These are phyloP conservation scores for Nettapus auritus DNA, from an alignment of 2,113 vertebrate species.

Conservation along the genomic window DNA sequence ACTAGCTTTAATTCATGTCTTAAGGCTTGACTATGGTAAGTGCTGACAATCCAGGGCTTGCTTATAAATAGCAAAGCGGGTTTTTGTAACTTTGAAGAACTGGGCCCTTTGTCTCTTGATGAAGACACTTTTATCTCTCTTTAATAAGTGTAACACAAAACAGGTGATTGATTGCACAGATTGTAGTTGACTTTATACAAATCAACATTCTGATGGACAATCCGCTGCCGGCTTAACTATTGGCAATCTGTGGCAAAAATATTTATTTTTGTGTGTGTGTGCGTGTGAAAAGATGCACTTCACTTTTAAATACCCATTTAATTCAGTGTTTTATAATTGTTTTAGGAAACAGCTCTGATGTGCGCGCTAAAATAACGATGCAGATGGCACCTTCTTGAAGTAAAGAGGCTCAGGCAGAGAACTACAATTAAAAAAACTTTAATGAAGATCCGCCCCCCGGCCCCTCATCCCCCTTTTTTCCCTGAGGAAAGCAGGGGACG, in stretches of 20 bases:
- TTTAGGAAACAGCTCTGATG: neutral
- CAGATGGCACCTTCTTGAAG: rapidly evolving
- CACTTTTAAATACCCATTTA: neutral
- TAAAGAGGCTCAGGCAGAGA: rapidly evolving
- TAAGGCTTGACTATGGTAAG: neutral
- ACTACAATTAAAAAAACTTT: rapidly evolving
- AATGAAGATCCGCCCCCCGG: neutral
- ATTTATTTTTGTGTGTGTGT: rapidly evolving
- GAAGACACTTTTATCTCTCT: neutral
- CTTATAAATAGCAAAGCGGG: neutral
- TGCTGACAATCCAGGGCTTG: neutral
- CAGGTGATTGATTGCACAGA: too few species aligned
- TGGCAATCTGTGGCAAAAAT: neutral
- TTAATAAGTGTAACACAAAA: neutral
- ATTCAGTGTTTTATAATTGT: neutral
- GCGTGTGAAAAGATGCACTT: rapidly evolving
- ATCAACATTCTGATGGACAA: too few species aligned
- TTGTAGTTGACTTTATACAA: rapidly evolving
- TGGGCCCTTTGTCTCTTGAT: rapidly evolving
- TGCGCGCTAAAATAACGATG: rapidly evolving
- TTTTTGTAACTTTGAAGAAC: rapidly evolving
- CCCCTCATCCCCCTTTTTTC: rapidly evolving
- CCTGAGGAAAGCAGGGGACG: rapidly evolving
- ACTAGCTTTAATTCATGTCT: neutral
- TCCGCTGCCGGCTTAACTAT: neutral